Percentiles rank a stretch among this genome's conserved stretches.
Conservation (phyloP, 2,888 invertebrate species). For the Euzophera pinguis region DNA sequence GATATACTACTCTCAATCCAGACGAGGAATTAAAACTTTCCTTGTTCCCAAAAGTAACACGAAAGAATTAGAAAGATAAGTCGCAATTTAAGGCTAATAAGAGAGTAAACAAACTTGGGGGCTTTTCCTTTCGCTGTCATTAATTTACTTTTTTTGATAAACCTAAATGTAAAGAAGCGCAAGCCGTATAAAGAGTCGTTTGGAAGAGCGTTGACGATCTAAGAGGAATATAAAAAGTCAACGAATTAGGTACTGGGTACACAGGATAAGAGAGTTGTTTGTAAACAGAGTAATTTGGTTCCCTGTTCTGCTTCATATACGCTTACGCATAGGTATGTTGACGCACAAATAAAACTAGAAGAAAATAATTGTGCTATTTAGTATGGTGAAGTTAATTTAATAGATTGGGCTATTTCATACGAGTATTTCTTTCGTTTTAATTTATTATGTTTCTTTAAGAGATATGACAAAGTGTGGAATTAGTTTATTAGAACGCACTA, state of each 20-base stretch:
- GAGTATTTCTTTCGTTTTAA: no score
- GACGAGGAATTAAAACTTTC: neutral
- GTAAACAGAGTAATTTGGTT: constrained; percentile 16
- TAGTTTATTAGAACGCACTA: no score
- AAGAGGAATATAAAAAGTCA: constrained; percentile 8
- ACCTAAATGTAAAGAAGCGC: neutral
- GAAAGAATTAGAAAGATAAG: constrained; percentile 39
- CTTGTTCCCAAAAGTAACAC: constrained; percentile 19
- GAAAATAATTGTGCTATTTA: no score
- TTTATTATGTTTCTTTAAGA: no score
- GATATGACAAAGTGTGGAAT: no score
- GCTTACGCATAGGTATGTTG: neutral
- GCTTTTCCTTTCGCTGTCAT: constrained; percentile 34
- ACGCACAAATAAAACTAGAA: neutral
- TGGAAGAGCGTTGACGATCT: constrained; percentile 5
- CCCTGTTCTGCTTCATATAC: neutral
- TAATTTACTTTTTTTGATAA: constrained; percentile 29
- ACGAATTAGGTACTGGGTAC: constrained; percentile 8
- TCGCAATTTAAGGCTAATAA: constrained; percentile 37
- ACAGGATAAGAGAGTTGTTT: constrained; percentile 13
- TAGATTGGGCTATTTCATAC: no score
- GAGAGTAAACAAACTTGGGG: constrained; percentile 33
- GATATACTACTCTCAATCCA: neutral
- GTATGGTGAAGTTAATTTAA: no score
- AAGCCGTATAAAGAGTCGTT: constrained; percentile 7